Evolutionary conservation across 2,113 vertebrate species (phyloP).

Genomic region (Cyanoramphus novaezelandiae): DNA sequence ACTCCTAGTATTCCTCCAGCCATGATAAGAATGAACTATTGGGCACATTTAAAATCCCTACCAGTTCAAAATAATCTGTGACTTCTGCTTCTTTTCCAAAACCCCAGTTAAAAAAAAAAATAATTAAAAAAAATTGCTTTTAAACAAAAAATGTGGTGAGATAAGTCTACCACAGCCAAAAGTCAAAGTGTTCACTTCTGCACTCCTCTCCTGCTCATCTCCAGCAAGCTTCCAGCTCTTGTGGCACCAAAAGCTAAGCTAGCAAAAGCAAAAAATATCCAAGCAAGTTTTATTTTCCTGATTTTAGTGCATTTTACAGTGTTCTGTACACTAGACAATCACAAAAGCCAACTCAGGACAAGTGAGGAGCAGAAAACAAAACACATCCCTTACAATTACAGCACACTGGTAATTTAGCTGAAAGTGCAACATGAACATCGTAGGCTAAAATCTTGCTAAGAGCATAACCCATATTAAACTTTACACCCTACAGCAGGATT

Average conservation of each 20-base stretch:
- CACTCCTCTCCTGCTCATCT: neutral
- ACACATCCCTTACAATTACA: neutral
- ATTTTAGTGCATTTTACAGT: neutral
- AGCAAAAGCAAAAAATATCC: neutral
- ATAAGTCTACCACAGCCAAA: neutral
- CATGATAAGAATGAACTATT: fast-evolving
- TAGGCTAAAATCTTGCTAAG: neutral
- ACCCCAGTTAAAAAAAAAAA: neutral
- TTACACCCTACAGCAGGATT: neutral
- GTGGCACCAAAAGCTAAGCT: neutral
- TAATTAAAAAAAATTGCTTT: neutral
- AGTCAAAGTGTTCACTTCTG: neutral
- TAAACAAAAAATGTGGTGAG: fast-evolving
- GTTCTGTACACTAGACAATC: neutral
- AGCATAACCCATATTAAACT: neutral
- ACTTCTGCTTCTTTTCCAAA: neutral
- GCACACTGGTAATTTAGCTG: neutral
- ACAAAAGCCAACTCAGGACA: neutral
- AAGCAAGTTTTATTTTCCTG: neutral
- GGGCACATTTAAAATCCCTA: neutral
- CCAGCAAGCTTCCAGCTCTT: neutral
- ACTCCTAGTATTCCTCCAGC: neutral
- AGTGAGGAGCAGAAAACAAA: neutral
- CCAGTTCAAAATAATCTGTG: neutral
- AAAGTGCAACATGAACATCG: neutral